Evolutionary conservation across 2,888 invertebrate species (phyloP).

Genomic region (Cataglyphis cursor): DNA sequence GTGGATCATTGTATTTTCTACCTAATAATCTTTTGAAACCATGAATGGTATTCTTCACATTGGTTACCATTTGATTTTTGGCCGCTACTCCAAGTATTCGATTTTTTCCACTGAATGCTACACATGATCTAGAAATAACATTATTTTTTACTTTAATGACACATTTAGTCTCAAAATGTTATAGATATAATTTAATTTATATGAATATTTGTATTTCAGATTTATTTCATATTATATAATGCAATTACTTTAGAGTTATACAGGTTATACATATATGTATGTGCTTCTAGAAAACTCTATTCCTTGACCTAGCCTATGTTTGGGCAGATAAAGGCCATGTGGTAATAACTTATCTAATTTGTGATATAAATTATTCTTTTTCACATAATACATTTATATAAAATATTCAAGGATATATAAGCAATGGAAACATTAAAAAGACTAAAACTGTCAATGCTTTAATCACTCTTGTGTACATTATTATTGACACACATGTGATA

Average conservation of each 20-base stretch:
- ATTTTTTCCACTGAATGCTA: constrained; percentile 97
- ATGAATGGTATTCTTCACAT: constrained; percentile 98
- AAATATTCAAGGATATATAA: background rate
- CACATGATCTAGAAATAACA: constrained; percentile 92
- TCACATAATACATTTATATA: background rate
- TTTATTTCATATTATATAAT: background rate
- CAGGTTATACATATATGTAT: background rate
- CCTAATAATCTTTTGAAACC: constrained; percentile 98
- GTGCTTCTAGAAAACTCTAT: constrained; percentile 56
- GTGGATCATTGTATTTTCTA: constrained; percentile 95
- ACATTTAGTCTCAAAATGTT: background rate
- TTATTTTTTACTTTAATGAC: background rate
- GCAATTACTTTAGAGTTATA: background rate
- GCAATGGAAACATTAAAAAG: background rate
- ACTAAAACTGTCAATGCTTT: background rate
- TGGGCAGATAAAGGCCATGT: background rate
- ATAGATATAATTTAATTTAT: background rate
- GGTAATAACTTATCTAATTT: background rate
- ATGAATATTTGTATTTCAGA: background rate
- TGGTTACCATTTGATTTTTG: constrained; percentile 98
- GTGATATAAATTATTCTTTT: background rate
- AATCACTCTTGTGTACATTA: background rate
- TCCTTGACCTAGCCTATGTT: background rate
- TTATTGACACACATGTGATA: background rate
- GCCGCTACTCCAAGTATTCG: constrained; percentile 98